phyloP scores from a whole-genome alignment of 2,888 invertebrate species.

The Leptopilina drosophilae region DNA sequence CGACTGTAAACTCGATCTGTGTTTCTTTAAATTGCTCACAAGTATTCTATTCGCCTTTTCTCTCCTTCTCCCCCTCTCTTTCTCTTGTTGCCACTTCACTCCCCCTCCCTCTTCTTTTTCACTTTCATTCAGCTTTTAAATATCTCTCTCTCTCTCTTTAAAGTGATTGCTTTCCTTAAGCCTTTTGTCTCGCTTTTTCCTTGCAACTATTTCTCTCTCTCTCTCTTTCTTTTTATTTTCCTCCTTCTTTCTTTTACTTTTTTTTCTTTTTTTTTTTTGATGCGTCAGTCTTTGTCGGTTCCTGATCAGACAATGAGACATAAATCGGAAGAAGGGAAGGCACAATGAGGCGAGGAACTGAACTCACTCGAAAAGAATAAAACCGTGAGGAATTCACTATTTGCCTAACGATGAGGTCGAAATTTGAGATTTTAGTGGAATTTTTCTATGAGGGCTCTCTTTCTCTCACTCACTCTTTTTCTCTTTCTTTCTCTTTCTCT shows the following conservation, averaged over 20 bases:
- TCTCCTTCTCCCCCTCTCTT: neutral
- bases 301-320: slow-evolving; percentile 58
- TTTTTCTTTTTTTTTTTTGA: neutral
- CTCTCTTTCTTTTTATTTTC: too few relatives aligned
- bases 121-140: slow-evolving; percentile 2
- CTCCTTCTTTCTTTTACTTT: too few relatives aligned
- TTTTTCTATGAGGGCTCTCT: neutral
- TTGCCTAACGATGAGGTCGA: neutral
- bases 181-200: slow-evolving; percentile 13
- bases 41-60: slow-evolving; percentile 32
- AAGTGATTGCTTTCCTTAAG: neutral
- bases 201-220: neutral
- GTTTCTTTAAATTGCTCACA: slow-evolving; percentile 33
- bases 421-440: slow-evolving; percentile 7
- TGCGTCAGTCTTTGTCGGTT: slow-evolving; percentile 57
- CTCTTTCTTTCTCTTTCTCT: too few relatives aligned
- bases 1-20: slow-evolving; percentile 31
- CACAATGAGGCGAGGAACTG: slow-evolving; percentile 64
- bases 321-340: slow-evolving; percentile 66
- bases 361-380: slow-evolving; percentile 60
- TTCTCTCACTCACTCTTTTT: too few relatives aligned
- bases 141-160: slow-evolving; percentile 25
- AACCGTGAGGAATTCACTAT: slow-evolving; percentile 60
- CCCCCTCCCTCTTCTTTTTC: neutral
- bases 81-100: neutral